phyloP scores from a whole-genome alignment of 2,888 invertebrate genomes.

The Eurytoma adleriae region DNA sequence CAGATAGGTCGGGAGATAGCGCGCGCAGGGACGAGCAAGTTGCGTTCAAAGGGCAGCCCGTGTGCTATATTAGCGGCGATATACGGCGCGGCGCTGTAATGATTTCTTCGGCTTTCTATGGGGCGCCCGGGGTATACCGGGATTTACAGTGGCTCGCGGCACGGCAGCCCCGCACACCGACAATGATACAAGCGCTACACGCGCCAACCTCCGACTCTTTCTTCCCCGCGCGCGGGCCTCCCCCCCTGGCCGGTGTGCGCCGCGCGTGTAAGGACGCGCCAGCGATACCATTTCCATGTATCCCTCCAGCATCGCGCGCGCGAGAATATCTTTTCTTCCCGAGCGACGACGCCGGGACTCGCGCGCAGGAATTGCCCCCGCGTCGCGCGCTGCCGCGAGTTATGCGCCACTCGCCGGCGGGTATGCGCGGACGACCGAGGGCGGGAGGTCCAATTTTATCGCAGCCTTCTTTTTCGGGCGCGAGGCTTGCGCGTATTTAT shows the following conservation, averaged over 20 bases:
- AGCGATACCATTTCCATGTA: not conserved
- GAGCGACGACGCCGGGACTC: too few species aligned
- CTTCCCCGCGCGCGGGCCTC: not conserved
- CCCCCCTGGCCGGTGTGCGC: not conserved
- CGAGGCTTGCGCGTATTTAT: not conserved
- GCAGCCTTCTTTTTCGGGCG: not conserved
- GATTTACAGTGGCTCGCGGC: slow-evolving; percentile 66
- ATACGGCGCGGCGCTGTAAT: slow-evolving; percentile 64
- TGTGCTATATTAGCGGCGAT: slow-evolving; percentile 64
- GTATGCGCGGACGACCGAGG: not conserved
- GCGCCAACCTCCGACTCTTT: not conserved
- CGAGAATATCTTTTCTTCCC: not conserved
- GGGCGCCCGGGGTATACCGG: slow-evolving; percentile 48
- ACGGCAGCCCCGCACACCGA: slow-evolving; percentile 18
- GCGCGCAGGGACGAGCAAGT: slow-evolving; percentile 8
- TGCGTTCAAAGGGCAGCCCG: slow-evolving; percentile 61
- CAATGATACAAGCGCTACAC: slow-evolving; percentile 33
- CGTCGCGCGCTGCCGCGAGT: not conserved
- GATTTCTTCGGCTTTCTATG: slow-evolving; percentile 66
- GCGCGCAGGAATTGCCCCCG: not conserved
- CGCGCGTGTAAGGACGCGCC: not conserved
- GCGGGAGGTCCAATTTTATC: not conserved
- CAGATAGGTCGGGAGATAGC: slow-evolving; percentile 45
- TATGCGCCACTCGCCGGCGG: not conserved
- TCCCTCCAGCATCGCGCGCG: not conserved